Evolutionary conservation across 2,888 invertebrate species (phyloP).

Genomic region (Aplocera efformata): DNA sequence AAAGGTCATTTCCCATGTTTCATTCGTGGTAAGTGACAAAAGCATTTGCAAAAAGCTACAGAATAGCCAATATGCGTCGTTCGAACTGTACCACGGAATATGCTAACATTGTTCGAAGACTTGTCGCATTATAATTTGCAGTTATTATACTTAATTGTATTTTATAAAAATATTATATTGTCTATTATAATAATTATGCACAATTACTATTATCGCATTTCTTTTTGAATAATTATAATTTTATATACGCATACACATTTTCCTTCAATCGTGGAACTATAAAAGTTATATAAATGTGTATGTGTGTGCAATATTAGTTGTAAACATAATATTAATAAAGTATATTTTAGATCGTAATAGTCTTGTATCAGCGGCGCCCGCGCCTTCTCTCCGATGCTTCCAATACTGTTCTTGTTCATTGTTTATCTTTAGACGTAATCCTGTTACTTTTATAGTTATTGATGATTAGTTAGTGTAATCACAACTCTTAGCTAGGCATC

Average conservation of each 20-base stretch:
- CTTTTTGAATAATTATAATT: slow-evolving; percentile 59
- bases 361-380: slow-evolving; percentile 37
- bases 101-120: too few relatives aligned
- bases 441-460: slow-evolving; percentile 54
- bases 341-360: slow-evolving; percentile 58
- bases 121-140: slow-evolving; percentile 58
- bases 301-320: slow-evolving; percentile 81
- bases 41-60: too few relatives aligned
- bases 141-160: slow-evolving; percentile 72
- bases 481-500: slow-evolving; percentile 68
- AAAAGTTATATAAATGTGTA: slow-evolving; percentile 74
- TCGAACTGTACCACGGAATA: too few relatives aligned
- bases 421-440: slow-evolving; percentile 52
- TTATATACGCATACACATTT: slow-evolving; percentile 79
- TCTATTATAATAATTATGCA: slow-evolving; percentile 73
- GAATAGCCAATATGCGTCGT: too few relatives aligned
- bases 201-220: slow-evolving; percentile 75
- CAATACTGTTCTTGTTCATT: slow-evolving; percentile 56
- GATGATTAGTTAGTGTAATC: slow-evolving; percentile 76
- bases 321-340: slow-evolving; percentile 60
- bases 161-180: slow-evolving; percentile 76
- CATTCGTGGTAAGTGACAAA: too few relatives aligned
- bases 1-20: too few relatives aligned
- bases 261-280: slow-evolving; percentile 55
- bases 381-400: slow-evolving; percentile 52